phyloP scores from a whole-genome alignment of 2,888 invertebrate genomes.

The Tinea semifulvella region DNA sequence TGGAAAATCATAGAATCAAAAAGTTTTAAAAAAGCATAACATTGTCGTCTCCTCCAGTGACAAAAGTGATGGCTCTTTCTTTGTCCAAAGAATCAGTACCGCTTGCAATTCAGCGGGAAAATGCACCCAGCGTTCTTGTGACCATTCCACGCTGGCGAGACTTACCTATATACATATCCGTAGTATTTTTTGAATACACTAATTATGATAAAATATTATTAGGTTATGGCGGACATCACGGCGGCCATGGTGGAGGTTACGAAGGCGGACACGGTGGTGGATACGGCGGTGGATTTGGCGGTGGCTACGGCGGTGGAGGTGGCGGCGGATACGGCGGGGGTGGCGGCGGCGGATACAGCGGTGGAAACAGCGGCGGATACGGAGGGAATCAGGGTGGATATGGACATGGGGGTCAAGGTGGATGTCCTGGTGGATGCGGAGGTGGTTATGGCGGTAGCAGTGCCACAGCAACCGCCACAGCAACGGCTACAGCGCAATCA shows the following conservation, averaged over 20 bases:
- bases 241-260: slow-evolving; percentile 21
- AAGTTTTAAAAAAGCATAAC: no score
- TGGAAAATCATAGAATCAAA: no score
- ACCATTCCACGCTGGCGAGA: no score
- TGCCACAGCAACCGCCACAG: slow-evolving; percentile 33
- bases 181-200: no score
- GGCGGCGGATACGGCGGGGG: slow-evolving; percentile 21
- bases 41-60: no score
- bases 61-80: no score
- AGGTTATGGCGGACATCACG: neutral
- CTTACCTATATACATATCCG: no score
- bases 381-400: slow-evolving; percentile 18
- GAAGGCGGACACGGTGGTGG: slow-evolving; percentile 23
- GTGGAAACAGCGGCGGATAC: slow-evolving; percentile 18
- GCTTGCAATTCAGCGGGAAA: no score
- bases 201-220: no score
- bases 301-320: slow-evolving; percentile 20
- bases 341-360: slow-evolving; percentile 19
- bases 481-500: slow-evolving; percentile 25
- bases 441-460: slow-evolving; percentile 17
- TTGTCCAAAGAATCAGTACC: no score
- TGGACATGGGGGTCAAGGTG: slow-evolving; percentile 16
- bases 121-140: no score
- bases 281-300: slow-evolving; percentile 21
- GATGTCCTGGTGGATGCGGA: slow-evolving; percentile 17